These are phyloP conservation scores for Spongilla lacustris DNA, from an alignment of 37 sponge, comb jelly and placozoan species.

Conservation along the genomic window DNA sequence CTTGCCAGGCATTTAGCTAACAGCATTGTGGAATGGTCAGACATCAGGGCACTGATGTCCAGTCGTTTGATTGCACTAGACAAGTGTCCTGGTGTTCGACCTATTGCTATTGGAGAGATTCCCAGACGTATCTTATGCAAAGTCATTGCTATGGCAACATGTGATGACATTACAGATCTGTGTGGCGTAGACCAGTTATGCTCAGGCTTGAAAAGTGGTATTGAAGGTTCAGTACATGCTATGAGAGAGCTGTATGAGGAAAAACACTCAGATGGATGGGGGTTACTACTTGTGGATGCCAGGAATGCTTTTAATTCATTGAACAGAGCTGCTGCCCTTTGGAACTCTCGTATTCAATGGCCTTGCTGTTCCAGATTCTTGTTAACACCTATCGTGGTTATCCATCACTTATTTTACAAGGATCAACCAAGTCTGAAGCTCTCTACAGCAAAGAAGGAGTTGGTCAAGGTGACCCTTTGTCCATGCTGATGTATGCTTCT, in stretches of 20 bases:
- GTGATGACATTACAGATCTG: conserved; percentile 9
- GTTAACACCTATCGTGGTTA: conserved; percentile 35
- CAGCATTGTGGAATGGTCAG: no score
- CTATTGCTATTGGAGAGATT: conserved; percentile 8
- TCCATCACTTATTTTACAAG: conserved; percentile 21
- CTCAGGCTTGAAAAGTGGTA: no score
- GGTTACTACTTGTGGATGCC: conserved; percentile 41
- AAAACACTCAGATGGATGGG: neutral
- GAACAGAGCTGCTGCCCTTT: conserved; percentile 4
- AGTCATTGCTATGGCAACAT: conserved; percentile 22
- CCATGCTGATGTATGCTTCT: conserved; percentile 30
- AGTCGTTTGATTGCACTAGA: neutral
- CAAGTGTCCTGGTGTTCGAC: conserved; percentile 16
- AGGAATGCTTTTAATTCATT: conserved; percentile 20
- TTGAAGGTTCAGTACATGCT: conserved; percentile 46
- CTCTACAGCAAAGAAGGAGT: conserved; percentile 49
- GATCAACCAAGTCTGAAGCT: neutral
- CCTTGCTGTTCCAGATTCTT: conserved; percentile 38
- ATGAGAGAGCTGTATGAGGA: conserved; percentile 46
- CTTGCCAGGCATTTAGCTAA: neutral
- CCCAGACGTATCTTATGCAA: conserved; percentile 14
- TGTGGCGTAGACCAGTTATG: conserved; percentile 29
- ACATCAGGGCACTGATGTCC: no score
- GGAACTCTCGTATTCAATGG: conserved; percentile 23
- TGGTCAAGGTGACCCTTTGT: conserved; percentile 40